Base-by-base conservation (phyloP, 2,888 invertebrate genomes). In the Trichopoda pennipes region DNA sequence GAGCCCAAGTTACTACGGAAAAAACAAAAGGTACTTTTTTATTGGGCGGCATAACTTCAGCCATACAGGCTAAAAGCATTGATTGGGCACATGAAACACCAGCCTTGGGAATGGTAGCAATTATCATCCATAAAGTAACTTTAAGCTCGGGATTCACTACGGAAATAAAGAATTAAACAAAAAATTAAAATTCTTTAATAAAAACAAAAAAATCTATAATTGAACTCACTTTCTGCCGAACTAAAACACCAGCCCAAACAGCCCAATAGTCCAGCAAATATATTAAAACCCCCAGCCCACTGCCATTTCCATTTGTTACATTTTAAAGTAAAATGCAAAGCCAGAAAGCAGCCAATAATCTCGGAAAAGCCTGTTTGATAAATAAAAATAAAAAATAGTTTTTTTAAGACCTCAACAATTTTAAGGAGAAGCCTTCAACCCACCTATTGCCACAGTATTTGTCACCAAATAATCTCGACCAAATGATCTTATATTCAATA, bases 401-500 rank as follows among this genome's bases (percentile, higher is more conserved):
- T 19, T 6, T 19, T 10, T n/a, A 16, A 21, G 9, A 10, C n/a
- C 4, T 7, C 4, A 28, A 28, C 8, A 28, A 28, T 28, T 28
- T 28, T 28, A 28, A 28, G 8, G 8, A 4, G 28, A 28, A 28
- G 8, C 8, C 7, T 28, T 28, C 6, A 4, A 58, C 85, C 86
- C 85, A 91, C 92, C 92, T 88, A 91, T 91, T 21, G 91, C 89
- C 58, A 91, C 89, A 6, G 92, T 91, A 66, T 91, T 92, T 0
- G 89, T 85, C 17, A 87, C 88, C 14, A 92, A 86, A 84, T 91
- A 90, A 68, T 90, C 88, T 19, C 91, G 84, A 19, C 92, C 92
- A 81, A 92, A 91, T 21, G 91, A 91, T 80, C 92, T 87, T 19
- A 91, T 90, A 84, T 92, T 92, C 55, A 92, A 85, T 51, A 92